phyloP scores from a whole-genome alignment of 2,113 vertebrate species.

The Meles meles region DNA sequence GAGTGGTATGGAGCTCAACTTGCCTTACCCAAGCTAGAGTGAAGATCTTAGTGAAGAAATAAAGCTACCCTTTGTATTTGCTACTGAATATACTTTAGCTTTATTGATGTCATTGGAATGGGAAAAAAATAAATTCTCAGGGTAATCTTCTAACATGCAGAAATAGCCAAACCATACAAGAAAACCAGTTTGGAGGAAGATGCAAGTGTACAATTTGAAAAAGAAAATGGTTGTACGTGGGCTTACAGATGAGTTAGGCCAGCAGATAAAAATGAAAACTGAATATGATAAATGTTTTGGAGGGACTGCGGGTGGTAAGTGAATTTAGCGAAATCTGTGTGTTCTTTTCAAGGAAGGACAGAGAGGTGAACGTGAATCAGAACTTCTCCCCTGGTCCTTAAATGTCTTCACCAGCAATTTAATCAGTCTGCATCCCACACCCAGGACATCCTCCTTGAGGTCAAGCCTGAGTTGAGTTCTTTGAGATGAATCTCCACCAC shows the following conservation, averaged over 20 bases:
- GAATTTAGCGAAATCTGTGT: not conserved
- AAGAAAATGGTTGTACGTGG: not conserved
- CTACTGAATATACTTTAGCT: constrained; percentile 10
- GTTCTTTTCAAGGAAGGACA: not conserved
- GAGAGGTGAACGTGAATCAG: not conserved
- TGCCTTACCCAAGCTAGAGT: not conserved
- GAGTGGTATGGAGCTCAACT: not conserved
- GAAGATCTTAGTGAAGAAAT: constrained; percentile 7
- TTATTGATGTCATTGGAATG: not conserved
- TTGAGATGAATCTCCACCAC: not conserved
- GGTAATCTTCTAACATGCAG: not conserved
- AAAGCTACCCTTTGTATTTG: not conserved
- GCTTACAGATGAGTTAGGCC: not conserved
- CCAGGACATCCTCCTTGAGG: not conserved
- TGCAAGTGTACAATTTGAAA: not conserved
- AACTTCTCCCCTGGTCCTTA: not conserved
- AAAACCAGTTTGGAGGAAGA: not conserved
- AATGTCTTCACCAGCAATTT: not conserved
- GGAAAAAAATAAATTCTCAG: not conserved
- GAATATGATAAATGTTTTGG: not conserved
- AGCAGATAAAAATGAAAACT: not conserved
- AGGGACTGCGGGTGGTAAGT: not conserved
- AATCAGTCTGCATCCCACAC: not conserved
- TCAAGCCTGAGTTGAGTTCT: not conserved
- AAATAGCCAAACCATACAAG: not conserved